Conservation (phyloP, 2,113 vertebrate genomes). For the Notarius quadriscutis region DNA sequence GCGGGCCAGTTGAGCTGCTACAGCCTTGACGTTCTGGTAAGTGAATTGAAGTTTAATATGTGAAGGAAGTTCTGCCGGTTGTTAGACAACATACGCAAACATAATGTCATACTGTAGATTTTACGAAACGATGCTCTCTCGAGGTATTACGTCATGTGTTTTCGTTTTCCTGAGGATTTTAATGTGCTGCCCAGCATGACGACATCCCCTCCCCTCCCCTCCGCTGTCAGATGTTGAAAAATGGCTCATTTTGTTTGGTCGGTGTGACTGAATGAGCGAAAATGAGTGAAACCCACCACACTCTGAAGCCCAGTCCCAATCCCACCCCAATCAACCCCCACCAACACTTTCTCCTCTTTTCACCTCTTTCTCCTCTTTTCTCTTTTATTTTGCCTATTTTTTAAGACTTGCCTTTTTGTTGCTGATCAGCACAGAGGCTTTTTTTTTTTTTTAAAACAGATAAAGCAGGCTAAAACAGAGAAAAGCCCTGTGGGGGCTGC, state of each 20-base stretch:
- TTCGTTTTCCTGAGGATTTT: constrained; percentile 9
- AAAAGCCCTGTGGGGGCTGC: constrained; percentile 64
- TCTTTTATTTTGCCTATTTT: constrained; percentile 56
- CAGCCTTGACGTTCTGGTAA: no score
- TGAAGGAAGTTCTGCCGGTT: background rate
- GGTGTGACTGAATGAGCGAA: constrained; percentile 19
- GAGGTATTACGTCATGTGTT: constrained; percentile 2
- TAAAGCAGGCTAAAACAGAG: constrained; percentile 63
- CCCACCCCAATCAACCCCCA: constrained; percentile 37
- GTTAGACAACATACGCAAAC: no score
- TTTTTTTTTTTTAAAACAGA: constrained; percentile 61
- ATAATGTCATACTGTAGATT: background rate
- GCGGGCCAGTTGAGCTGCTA: no score
- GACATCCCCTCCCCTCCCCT: background rate
- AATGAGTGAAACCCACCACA: constrained; percentile 53
- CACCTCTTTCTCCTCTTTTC: constrained; percentile 26
- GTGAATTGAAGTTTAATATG: background rate
- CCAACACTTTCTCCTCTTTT: constrained; percentile 10
- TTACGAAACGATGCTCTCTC: background rate
- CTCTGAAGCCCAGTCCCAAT: constrained; percentile 44
- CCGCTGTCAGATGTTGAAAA: constrained; percentile 38
- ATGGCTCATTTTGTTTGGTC: constrained; percentile 41
- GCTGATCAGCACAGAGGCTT: constrained; percentile 60
- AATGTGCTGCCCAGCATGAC: background rate
- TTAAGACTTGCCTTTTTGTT: constrained; percentile 75